Evolutionary conservation across 2,797 vertebrate species (phyloP), one percentile per base, ranked within the genome.

Genomic region (Sebastiscus albofasciatus): DNA sequence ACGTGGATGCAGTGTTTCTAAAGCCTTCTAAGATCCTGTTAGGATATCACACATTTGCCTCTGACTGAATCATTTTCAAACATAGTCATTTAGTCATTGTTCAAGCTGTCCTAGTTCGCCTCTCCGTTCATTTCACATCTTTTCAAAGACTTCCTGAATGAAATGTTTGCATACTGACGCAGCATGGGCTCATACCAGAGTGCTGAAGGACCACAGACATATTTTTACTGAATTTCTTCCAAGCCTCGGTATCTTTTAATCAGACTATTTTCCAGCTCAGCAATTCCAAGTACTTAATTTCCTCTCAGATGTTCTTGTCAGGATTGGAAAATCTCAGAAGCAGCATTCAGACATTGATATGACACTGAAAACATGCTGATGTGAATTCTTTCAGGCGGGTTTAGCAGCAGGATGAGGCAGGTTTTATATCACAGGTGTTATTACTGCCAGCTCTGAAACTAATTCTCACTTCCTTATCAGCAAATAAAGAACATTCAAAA

Each of bases 141-240:
- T 31, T 69, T 80, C 26, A 69, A 52, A 81, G 29, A 52, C 46
- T 39, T 67, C 2, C 6, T 22, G 26, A 67, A 55, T 61, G 36
- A 75, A 67, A 62, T 68, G 65, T 82, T 80, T 77, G 72, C 76
- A 49, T n/a, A 58, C 8, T 34, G 26, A 67, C 79, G 31, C 61
- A 82, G 54, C 52, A 20, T 42, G 72, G 31, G 26, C 29, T 82
- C 69, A 73, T 20, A 55, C 22, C 20, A 36, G 39, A 55, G 33
- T 18, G 42, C 33, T 36, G 13, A 67, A 52, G 26, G 59, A 74
- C 55, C 26, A 29, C 60, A 81, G 55, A 26, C 8, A 24, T 31
- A 39, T 46, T 81, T 58, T 20, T 26, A 26, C 54, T 1, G 5
- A 56, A 54, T 70, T 72, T 72, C 16, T 29, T 64, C 39, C 7